Conservation (phyloP, 2,113 vertebrate genomes). For the Leptocoma aspasia region DNA sequence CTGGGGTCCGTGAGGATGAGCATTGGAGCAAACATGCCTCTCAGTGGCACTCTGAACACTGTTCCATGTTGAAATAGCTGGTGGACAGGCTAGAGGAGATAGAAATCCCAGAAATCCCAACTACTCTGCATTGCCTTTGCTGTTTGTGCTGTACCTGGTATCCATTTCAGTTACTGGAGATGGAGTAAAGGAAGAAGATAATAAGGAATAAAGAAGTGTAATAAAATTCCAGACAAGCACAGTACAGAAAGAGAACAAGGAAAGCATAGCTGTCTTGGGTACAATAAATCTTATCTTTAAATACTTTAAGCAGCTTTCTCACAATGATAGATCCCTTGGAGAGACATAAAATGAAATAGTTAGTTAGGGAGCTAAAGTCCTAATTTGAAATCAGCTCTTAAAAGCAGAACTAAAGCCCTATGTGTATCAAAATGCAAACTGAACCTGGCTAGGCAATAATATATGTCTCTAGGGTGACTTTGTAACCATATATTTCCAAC, state of each 20-base stretch:
- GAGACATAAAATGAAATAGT: background rate
- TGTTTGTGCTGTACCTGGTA: background rate
- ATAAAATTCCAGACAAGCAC: background rate
- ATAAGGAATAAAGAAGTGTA: background rate
- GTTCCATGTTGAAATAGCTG: background rate
- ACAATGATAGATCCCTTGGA: background rate
- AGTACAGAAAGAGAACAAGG: background rate
- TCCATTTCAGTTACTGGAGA: background rate
- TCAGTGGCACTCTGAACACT: background rate
- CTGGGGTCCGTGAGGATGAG: background rate
- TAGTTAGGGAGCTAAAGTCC: background rate
- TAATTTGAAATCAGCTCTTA: background rate
- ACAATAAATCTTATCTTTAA: conserved; percentile 21
- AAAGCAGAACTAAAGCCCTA: background rate
- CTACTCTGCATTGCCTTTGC: background rate
- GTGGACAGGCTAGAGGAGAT: background rate
- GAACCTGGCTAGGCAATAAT: background rate
- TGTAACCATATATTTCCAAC: background rate
- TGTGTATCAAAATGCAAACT: background rate
- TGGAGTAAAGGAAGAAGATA: conserved; percentile 17
- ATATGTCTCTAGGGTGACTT: background rate
- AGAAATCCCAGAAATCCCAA: background rate
- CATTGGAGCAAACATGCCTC: background rate
- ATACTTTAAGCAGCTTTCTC: background rate
- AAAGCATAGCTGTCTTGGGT: background rate